Conservation (phyloP, 2,888 invertebrate species). For the Oscheius sp. region DNA sequence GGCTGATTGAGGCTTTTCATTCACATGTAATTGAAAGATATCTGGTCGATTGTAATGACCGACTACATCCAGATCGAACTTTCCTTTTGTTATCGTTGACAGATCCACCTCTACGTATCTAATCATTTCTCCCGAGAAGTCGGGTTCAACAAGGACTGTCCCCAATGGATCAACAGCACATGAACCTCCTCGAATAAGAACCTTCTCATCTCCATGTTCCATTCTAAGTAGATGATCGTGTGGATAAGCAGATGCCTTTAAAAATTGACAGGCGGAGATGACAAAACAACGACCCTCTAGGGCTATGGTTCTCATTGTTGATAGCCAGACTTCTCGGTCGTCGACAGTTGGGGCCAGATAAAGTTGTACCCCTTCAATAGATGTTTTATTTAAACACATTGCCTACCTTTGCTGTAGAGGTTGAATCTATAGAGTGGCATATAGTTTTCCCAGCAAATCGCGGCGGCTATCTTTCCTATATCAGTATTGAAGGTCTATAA, state of each 20-base stretch:
- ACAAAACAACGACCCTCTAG: slow-evolving; percentile 66
- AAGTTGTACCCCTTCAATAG: slow-evolving; percentile 57
- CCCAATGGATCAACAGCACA: slow-evolving; percentile 65
- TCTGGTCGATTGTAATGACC: slow-evolving; percentile 60
- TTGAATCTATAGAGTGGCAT: slow-evolving; percentile 57
- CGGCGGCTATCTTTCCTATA: slow-evolving; percentile 60
- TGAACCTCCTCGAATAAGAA: slow-evolving; percentile 64
- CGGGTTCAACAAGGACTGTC: slow-evolving; percentile 58
- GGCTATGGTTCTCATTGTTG: slow-evolving; percentile 65
- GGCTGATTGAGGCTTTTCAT: slow-evolving; percentile 39
- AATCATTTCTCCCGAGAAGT: slow-evolving; percentile 47
- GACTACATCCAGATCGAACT: slow-evolving; percentile 57
- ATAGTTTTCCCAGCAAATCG: slow-evolving; percentile 68
- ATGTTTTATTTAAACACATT: not conserved
- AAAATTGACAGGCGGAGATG: slow-evolving; percentile 63
- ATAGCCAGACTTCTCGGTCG: slow-evolving; percentile 63
- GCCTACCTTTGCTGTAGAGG: slow-evolving; percentile 49
- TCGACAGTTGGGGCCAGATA: slow-evolving; percentile 67
- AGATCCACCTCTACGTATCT: slow-evolving; percentile 50
- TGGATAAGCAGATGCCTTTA: slow-evolving; percentile 55
- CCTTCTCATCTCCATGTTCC: slow-evolving; percentile 44
- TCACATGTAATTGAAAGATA: slow-evolving; percentile 53
- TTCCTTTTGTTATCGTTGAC: slow-evolving; percentile 45
- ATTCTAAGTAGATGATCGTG: slow-evolving; percentile 52
- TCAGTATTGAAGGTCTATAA: slow-evolving; percentile 43